A percentile compares a stretch with the other conserved stretches of the same genome.
These are phyloP conservation scores for Eudyptes chrysolophus DNA, from an alignment of 2,113 vertebrate species.

Conservation along the genomic window DNA sequence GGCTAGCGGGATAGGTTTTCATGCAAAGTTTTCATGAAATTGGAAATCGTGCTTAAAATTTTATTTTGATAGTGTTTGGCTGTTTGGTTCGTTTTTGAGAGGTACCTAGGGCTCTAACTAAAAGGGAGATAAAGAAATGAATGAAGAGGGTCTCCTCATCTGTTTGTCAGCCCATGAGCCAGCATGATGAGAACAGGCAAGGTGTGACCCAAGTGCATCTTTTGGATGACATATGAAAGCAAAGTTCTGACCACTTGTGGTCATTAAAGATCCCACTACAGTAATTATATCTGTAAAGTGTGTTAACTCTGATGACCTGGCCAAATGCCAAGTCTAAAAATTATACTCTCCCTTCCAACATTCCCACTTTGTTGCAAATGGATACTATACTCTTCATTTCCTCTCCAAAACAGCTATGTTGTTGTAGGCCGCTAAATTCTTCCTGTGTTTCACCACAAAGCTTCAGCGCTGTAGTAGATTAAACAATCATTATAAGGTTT, in stretches of 20 bases:
- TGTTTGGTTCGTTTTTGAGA: neutral
- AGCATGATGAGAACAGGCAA: neutral
- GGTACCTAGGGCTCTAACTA: neutral
- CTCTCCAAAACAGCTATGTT: neutral
- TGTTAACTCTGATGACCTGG: neutral
- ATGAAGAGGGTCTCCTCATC: neutral
- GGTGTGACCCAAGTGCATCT: neutral
- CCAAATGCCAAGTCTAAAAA: neutral
- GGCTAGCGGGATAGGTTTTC: neutral
- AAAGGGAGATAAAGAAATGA: neutral
- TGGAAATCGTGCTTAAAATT: neutral
- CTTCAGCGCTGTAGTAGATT: neutral
- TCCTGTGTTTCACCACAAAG: constrained; percentile 6
- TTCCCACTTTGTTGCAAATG: neutral
- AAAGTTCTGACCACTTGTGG: neutral
- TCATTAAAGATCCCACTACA: neutral
- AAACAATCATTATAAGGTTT: neutral
- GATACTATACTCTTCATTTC: neutral
- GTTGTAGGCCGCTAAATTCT: neutral
- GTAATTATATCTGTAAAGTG: neutral
- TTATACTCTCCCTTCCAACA: neutral
- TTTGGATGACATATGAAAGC: neutral
- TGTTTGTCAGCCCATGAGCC: neutral
- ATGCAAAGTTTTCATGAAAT: neutral
- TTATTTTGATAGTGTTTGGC: neutral